Base-by-base conservation (phyloP, 2,888 invertebrate genomes). In the Cactoblastis cactorum region DNA sequence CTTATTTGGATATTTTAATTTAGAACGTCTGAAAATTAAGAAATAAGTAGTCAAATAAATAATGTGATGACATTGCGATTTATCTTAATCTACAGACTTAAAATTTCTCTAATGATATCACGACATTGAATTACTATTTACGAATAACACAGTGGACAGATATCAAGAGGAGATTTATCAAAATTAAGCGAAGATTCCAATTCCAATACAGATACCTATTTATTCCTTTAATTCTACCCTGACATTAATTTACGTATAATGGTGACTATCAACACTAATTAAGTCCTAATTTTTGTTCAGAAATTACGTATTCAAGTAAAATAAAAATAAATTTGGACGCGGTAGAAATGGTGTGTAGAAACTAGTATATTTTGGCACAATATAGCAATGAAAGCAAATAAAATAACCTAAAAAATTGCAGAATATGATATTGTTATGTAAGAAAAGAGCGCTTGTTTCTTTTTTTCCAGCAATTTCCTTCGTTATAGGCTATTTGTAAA, bases 181-280 rank as follows among this genome's bases (percentile, higher is more conserved):
- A 83, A 83, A 80, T 72, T 69, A 87, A 86, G 83, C 83, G 64
- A 80, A 77, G 67, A 74, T 65, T 77, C 73, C 76, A 75, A 79
- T 69, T 80, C 75, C 59, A 71, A 77, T 79, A 83, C 77, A 77
- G 77, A 73, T 73, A 78, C 74, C 72, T 74, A 80, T 72, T 78
- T 73, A 75, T 79, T 81, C 74, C 74, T 75, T 85, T 84, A 77
- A 80, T 69, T 86, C 87, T 88, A 95, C 94, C 95, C 95, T 95
- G 94, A 94, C 94, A 94, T 93, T 93, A 94, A 94, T 94, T 95
- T 95, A 95, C 94, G 95, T 94, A 95, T 94, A 93, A 94, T 93
- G 93, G 94, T 93, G 93, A 86, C 84, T 88, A 88, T 82, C 73
- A 84, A 84, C 74, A 80, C 85, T 88, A 87, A 80, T 68, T 77